Conservation (phyloP, 1,140 invertebrate species). For the Oryzaephilus surinamensis region DNA sequence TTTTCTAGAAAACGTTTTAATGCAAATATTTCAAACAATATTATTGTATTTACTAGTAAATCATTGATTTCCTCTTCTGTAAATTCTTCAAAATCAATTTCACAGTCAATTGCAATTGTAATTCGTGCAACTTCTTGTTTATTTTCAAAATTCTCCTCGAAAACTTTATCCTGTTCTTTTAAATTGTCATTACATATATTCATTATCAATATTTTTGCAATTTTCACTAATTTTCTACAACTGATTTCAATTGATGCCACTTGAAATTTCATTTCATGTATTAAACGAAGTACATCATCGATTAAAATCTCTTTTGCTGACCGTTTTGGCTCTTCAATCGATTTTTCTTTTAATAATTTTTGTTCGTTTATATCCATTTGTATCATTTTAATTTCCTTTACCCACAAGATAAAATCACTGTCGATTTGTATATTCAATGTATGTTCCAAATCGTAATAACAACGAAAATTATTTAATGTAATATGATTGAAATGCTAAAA, state of each 20-base stretch:
- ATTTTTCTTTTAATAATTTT: conserved; percentile 1
- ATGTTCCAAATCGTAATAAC: not conserved
- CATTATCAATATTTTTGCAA: too few relatives aligned
- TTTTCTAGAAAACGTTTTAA: not conserved
- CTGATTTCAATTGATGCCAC: too few relatives aligned
- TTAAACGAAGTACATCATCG: too few relatives aligned
- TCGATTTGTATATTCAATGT: conserved; percentile 1
- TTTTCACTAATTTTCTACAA: too few relatives aligned
- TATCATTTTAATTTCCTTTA: not conserved
- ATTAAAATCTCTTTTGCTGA: too few relatives aligned
- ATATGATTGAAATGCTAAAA: conserved; percentile 4
- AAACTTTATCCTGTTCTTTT: too few relatives aligned
- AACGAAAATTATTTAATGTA: conserved; percentile 3
- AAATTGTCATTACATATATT: too few relatives aligned
- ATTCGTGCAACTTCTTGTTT: too few relatives aligned
- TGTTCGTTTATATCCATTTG: not conserved
- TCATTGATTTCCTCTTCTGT: conserved; percentile 2
- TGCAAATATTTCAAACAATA: not conserved
- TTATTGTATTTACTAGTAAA: not conserved
- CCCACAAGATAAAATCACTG: not conserved
- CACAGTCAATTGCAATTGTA: not conserved
- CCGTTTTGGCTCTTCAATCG: not conserved
- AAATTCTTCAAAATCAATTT: conserved; percentile 5
- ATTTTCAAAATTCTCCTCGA: too few relatives aligned
- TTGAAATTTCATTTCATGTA: too few relatives aligned